Percentiles rank a stretch among this genome's conserved stretches.
phyloP scores from a whole-genome alignment of 2,888 invertebrate species.

The Lutraria lutraria region DNA sequence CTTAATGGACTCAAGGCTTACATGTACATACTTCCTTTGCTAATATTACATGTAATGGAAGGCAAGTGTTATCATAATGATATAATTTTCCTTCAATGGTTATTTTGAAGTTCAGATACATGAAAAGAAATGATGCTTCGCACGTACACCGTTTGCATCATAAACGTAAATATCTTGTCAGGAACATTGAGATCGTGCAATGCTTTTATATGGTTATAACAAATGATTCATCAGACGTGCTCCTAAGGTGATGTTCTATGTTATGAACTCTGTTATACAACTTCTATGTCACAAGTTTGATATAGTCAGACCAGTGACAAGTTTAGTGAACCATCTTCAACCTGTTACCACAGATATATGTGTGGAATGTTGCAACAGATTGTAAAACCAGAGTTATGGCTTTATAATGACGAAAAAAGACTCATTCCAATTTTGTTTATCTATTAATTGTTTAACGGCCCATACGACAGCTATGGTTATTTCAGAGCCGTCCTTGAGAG shows the following conservation, averaged over 20 bases:
- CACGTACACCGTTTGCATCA: not conserved
- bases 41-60: not conserved
- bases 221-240: not conserved
- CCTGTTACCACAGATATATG: not conserved
- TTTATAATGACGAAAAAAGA: no score
- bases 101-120: not conserved
- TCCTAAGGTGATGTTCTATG: not conserved
- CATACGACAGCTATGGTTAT: no score
- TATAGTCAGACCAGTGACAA: not conserved
- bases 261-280: not conserved
- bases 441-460: no score
- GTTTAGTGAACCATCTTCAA: not conserved
- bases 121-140: not conserved
- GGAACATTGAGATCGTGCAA: not conserved
- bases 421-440: no score
- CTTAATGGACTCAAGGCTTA: no score
- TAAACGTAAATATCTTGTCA: not conserved
- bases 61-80: not conserved
- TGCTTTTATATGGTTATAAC: not conserved
- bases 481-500: no score
- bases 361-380: constrained; percentile 10
- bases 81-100: not conserved
- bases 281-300: constrained; percentile 2
- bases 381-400: not conserved
- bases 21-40: no score